phyloP scores from a whole-genome alignment of 2,113 vertebrate genomes.

The Litocranius walleri region DNA sequence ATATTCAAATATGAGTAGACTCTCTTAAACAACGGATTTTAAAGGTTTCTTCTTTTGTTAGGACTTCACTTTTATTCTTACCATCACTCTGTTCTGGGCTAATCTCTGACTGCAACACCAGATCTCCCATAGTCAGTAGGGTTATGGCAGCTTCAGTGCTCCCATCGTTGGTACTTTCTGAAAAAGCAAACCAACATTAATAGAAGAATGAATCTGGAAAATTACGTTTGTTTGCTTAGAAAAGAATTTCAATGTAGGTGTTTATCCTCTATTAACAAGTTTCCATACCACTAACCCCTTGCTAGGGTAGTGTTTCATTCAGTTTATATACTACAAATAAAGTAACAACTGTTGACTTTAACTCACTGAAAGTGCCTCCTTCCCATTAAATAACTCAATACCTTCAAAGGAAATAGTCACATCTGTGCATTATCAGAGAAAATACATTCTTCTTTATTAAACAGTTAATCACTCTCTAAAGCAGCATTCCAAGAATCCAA shows the following conservation, averaged over 20 bases:
- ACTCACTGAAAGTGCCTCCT: background rate
- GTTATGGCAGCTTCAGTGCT: constrained; percentile 93
- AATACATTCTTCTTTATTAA: background rate
- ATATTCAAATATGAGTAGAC: background rate
- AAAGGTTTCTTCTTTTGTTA: background rate
- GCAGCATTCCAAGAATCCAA: background rate
- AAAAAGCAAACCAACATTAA: constrained; percentile 43
- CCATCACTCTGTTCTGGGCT: constrained; percentile 65
- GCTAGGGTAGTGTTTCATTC: background rate
- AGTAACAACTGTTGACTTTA: background rate
- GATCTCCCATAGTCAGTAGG: constrained; percentile 89
- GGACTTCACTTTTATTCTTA: constrained; percentile 59
- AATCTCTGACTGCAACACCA: constrained; percentile 78
- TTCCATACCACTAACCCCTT: background rate
- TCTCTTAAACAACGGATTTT: background rate
- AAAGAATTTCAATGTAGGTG: background rate
- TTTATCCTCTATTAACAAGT: background rate
- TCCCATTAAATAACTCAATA: background rate
- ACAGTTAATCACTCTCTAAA: constrained; percentile 23
- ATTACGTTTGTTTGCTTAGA: background rate
- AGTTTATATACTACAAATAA: background rate
- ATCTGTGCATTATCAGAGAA: background rate
- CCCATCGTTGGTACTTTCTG: constrained; percentile 83
- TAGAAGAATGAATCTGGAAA: background rate
- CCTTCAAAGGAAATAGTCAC: background rate